Percentiles rank a stretch among this genome's conserved stretches.
These are phyloP conservation scores for Lycophotia porphyrea DNA, from an alignment of 2,888 invertebrate genomes.

Conservation along the genomic window DNA sequence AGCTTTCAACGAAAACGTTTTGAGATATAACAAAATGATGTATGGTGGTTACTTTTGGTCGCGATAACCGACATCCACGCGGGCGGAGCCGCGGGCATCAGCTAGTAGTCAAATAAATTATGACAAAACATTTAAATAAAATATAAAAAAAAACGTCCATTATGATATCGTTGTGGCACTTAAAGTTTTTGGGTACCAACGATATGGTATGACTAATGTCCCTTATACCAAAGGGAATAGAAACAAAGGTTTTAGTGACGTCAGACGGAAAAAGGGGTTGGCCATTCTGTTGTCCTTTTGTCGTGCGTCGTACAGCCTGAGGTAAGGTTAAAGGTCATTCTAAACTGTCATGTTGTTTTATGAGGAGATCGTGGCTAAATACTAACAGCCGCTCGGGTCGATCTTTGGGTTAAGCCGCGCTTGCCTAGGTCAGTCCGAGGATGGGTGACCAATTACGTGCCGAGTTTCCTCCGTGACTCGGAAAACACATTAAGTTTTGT, in stretches of 20 bases:
- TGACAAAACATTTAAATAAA: neutral
- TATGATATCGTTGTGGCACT: neutral
- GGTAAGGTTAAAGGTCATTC: neutral
- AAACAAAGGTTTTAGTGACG: neutral
- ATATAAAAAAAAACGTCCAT: neutral
- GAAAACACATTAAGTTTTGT: too few species aligned
- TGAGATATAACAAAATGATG: too few species aligned
- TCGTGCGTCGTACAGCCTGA: neutral
- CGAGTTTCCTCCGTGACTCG: too few species aligned
- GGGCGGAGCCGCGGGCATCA: too few species aligned
- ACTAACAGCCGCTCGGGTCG: neutral
- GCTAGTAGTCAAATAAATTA: neutral
- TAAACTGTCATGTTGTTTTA: neutral
- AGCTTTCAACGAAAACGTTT: too few species aligned
- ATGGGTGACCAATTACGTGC: neutral
- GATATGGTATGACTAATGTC: neutral
- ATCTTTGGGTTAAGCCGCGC: neutral
- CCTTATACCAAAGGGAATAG: neutral
- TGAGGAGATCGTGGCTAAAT: neutral
- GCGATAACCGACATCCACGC: too few species aligned
- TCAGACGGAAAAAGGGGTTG: neutral
- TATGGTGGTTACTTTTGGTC: too few species aligned
- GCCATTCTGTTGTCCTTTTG: neutral
- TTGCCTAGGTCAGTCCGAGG: neutral
- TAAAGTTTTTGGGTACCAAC: neutral